These are phyloP conservation scores for Alosa alosa DNA, from an alignment of 2,113 vertebrate species.

Conservation along the genomic window DNA sequence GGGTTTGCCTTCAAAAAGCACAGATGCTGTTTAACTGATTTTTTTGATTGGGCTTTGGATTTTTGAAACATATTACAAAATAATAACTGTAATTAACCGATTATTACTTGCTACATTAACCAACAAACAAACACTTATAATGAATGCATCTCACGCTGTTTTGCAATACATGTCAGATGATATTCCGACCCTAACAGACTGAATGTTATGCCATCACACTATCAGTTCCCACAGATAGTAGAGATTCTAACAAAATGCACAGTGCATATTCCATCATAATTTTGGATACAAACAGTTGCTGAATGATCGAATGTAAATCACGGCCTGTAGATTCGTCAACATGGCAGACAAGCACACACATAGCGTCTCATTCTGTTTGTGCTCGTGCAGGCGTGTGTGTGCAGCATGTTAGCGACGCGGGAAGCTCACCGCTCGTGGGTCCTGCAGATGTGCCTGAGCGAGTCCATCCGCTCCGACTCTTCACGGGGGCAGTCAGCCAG, in stretches of 20 bases:
- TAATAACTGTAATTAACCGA: background rate
- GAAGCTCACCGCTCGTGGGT: slow-evolving; percentile 84
- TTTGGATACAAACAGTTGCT: background rate
- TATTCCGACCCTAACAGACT: no score
- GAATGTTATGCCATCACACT: no score
- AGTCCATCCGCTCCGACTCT: slow-evolving; percentile 77
- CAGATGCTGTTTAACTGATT: background rate
- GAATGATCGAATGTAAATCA: background rate
- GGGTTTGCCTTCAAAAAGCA: background rate
- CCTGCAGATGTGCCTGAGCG: slow-evolving; percentile 82
- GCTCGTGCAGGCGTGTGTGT: background rate
- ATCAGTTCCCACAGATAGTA: no score
- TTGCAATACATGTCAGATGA: no score
- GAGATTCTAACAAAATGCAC: background rate
- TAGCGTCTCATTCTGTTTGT: background rate
- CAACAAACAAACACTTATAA: no score
- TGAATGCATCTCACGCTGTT: no score
- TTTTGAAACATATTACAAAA: background rate
- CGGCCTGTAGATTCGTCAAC: background rate
- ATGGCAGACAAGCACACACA: background rate
- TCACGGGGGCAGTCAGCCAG: slow-evolving; percentile 66
- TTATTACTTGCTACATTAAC: no score
- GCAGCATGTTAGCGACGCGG: background rate
- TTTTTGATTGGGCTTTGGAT: background rate
- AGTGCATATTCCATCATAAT: background rate